Evolutionary conservation across 2,888 invertebrate species (phyloP).

Genomic region (Physocephala rufipes): DNA sequence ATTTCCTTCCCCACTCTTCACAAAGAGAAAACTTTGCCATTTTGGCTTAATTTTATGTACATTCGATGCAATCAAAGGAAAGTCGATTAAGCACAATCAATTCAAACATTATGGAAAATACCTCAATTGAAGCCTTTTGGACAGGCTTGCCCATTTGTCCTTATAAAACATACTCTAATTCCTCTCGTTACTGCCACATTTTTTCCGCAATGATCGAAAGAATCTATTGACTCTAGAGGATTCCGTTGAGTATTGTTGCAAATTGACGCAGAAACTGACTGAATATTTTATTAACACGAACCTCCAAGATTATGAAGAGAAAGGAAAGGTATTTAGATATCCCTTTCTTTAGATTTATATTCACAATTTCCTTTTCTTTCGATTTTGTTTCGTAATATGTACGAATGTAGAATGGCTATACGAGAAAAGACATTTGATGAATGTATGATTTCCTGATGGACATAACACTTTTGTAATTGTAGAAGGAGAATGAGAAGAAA

Average conservation of each 20-base stretch:
- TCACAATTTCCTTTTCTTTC: constrained; percentile 12
- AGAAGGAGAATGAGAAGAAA: constrained; percentile 10
- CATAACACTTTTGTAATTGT: not conserved
- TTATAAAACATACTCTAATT: not conserved
- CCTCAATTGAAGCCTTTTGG: too few species aligned
- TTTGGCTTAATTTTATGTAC: too few species aligned
- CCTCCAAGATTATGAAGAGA: constrained; percentile 12
- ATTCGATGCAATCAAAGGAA: too few species aligned
- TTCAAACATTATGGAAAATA: too few species aligned
- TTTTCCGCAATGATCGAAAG: not conserved
- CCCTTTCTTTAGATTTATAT: not conserved
- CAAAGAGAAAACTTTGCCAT: too few species aligned
- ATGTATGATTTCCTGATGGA: constrained; percentile 41
- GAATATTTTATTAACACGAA: not conserved
- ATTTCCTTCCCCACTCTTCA: too few species aligned
- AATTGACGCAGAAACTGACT: constrained; percentile 40
- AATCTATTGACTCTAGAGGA: constrained; percentile 28
- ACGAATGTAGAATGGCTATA: not conserved
- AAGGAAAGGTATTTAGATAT: constrained; percentile 25
- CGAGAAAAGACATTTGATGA: constrained; percentile 37
- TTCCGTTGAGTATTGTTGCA: constrained; percentile 44
- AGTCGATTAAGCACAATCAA: too few species aligned
- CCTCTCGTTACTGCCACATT: not conserved
- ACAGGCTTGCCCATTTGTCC: constrained; percentile 35
- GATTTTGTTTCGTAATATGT: not conserved